Evolutionary conservation across 2,797 vertebrate genomes (phyloP).

Genomic region (Graptemys geographica): DNA sequence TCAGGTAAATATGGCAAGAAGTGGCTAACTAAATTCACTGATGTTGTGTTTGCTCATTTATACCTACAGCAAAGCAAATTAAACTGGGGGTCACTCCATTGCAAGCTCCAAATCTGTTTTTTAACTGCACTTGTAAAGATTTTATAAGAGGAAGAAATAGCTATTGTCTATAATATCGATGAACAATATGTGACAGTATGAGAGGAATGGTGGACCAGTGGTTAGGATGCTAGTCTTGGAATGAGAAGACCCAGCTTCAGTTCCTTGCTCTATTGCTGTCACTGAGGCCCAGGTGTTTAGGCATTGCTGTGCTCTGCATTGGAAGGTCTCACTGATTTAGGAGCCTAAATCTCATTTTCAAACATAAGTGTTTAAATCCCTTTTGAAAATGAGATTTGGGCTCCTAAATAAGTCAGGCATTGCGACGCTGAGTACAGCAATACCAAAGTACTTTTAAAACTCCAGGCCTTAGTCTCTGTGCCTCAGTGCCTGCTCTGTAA

Average conservation of each 20-base stretch:
- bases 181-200: not conserved
- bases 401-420: not conserved
- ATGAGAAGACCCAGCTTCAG: not conserved
- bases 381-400: not conserved
- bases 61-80: not conserved
- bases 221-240: not conserved
- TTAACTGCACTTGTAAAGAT: not conserved
- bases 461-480: not conserved
- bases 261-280: not conserved
- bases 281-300: not conserved
- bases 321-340: not conserved
- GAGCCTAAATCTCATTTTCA: not conserved
- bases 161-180: not conserved
- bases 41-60: not conserved
- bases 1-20: not conserved
- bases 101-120: not conserved
- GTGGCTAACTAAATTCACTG: not conserved
- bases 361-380: not conserved
- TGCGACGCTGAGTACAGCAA: not conserved
- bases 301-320: not conserved
- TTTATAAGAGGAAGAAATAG: constrained; percentile 15
- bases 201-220: not conserved
- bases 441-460: not conserved
- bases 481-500: not conserved
- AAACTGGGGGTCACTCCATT: not conserved